Conservation (phyloP, 2,888 invertebrate genomes). For the Drosophila hamatofila region DNA sequence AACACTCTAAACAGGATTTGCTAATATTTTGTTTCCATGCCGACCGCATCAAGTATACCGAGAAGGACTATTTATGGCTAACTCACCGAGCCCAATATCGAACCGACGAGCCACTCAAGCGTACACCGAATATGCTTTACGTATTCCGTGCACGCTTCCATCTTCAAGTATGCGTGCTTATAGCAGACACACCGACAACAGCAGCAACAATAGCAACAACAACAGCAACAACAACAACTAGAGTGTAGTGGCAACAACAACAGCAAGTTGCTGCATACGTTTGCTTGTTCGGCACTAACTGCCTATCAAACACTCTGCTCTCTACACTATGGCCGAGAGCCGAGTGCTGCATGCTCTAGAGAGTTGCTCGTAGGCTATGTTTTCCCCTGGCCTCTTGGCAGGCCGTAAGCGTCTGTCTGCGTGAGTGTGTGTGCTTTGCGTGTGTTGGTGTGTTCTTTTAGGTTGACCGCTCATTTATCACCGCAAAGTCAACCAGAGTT, state of each 20-base stretch:
- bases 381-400: conserved; percentile 3
- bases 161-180: conserved; percentile 70
- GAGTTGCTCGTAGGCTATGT: conserved; percentile 4
- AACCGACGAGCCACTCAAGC: conserved; percentile 52
- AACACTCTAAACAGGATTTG: conserved; percentile 66
- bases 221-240: conserved; percentile 3
- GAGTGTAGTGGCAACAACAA: not conserved
- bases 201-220: conserved; percentile 11
- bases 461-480: conserved; percentile 76
- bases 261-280: conserved; percentile 48
- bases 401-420: not conserved
- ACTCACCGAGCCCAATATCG: conserved; percentile 21
- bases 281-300: conserved; percentile 38
- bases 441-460: conserved; percentile 39
- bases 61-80: conserved; percentile 38
- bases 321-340: conserved; percentile 1
- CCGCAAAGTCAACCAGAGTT: conserved; percentile 74
- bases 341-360: conserved; percentile 7
- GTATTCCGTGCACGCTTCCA: conserved; percentile 67
- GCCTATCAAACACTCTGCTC: conserved; percentile 20
- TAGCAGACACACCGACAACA: conserved; percentile 37
- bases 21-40: conserved; percentile 62
- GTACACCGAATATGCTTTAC: conserved; percentile 46
- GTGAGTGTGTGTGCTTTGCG: conserved; percentile 14
- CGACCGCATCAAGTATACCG: conserved; percentile 23